These are phyloP conservation scores for Pandion haliaetus DNA, from an alignment of 2,113 vertebrate genomes.

Conservation along the genomic window DNA sequence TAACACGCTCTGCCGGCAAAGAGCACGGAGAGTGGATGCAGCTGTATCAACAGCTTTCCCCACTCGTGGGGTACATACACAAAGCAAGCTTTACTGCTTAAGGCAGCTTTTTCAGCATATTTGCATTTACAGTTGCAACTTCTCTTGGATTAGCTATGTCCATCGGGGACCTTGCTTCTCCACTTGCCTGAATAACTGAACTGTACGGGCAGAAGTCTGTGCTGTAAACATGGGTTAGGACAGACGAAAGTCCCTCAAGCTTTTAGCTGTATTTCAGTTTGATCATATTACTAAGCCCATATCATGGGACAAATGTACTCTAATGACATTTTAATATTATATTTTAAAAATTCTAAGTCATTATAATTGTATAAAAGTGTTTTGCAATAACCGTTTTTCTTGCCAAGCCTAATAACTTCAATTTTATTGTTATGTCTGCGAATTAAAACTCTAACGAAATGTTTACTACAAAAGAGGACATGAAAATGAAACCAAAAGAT, in stretches of 20 bases:
- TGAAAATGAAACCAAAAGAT: background rate
- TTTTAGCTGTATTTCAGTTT: background rate
- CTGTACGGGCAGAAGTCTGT: fast-evolving
- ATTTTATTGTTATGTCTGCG: background rate
- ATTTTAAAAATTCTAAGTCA: background rate
- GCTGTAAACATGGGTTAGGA: background rate
- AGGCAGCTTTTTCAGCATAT: background rate
- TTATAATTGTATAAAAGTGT: background rate
- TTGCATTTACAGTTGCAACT: background rate
- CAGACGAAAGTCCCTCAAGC: background rate
- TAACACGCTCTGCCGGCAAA: background rate
- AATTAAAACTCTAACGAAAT: background rate
- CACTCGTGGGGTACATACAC: background rate
- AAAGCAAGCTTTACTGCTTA: background rate
- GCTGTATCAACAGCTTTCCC: constrained; percentile 32
- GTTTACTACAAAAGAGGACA: background rate
- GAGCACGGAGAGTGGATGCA: background rate
- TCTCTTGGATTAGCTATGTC: background rate
- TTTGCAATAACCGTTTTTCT: background rate
- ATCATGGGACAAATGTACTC: background rate
- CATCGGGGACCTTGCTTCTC: background rate
- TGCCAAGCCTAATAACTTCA: background rate
- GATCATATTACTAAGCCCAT: background rate
- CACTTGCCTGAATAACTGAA: background rate
- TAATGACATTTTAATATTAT: background rate